Conservation (phyloP, 1,140 invertebrate genomes). For the Brachionus plicatilis region DNA sequence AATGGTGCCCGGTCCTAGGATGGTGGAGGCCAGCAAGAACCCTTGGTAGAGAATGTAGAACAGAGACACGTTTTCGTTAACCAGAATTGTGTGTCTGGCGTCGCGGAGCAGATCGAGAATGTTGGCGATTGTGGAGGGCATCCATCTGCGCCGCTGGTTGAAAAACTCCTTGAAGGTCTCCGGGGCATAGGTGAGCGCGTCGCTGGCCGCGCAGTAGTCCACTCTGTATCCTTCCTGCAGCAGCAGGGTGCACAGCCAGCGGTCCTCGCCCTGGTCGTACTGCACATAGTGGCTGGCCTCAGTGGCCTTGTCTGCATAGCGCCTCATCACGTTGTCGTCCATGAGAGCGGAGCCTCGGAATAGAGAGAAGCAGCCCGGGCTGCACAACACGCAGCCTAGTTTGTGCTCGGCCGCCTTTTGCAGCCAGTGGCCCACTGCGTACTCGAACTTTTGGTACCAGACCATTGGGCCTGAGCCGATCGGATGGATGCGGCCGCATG, state of each 20-base stretch:
- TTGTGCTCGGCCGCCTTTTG: conserved; percentile 50
- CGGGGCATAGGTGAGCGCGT: conserved; percentile 64
- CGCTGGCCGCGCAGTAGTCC: conserved; percentile 64
- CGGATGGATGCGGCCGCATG: conserved; percentile 61
- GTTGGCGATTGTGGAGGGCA: conserved; percentile 65
- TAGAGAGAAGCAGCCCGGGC: conserved; percentile 49
- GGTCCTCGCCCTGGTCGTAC: conserved; percentile 60
- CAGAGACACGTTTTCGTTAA: conserved; percentile 62
- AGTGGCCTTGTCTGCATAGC: conserved; percentile 46
- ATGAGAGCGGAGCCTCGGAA: conserved; percentile 48
- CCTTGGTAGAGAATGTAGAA: conserved; percentile 59
- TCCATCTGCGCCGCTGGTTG: conserved; percentile 63
- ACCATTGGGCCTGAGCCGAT: conserved; percentile 56
- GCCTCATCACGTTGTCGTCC: conserved; percentile 47
- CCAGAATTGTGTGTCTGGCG: conserved; percentile 57
- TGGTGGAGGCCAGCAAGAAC: conserved; percentile 60
- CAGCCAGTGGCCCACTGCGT: conserved; percentile 49
- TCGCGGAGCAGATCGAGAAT: conserved; percentile 63
- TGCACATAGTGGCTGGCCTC: conserved; percentile 50
- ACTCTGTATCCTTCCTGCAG: conserved; percentile 64
- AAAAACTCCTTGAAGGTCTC: conserved; percentile 59
- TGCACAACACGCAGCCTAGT: conserved; percentile 49
- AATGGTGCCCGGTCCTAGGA: conserved; percentile 64
- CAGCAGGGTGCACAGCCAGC: conserved; percentile 64
- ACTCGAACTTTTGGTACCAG: conserved; percentile 52